Evolutionary conservation across 2,797 vertebrate genomes (phyloP).

Genomic region (Trichosurus vulpecula): DNA sequence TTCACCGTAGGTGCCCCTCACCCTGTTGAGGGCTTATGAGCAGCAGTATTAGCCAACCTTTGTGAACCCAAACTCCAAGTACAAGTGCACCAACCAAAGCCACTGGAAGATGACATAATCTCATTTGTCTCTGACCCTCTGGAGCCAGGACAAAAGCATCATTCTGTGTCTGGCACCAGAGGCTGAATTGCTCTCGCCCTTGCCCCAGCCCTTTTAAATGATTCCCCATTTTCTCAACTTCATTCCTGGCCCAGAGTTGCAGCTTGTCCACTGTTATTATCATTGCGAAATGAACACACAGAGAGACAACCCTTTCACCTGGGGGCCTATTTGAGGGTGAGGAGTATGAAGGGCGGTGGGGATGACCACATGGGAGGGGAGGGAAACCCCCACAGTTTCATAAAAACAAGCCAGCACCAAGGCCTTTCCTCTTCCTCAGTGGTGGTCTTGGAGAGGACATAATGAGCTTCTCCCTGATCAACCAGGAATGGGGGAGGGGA

Average conservation of each 20-base stretch:
- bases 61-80: neutral
- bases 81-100: neutral
- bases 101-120: neutral
- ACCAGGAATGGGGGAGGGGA: slow-evolving; percentile 60
- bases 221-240: accelerated
- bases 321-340: neutral
- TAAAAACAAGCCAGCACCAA: neutral
- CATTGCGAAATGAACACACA: neutral
- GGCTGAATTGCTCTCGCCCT: slow-evolving; percentile 18
- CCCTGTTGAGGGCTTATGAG: neutral
- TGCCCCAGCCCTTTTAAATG: neutral
- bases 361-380: neutral
- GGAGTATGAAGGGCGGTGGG: neutral
- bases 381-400: neutral
- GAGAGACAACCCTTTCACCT: neutral
- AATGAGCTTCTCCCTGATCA: slow-evolving; percentile 70
- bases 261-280: neutral
- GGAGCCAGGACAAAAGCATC: slow-evolving; percentile 22
- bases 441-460: neutral
- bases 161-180: neutral
- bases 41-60: neutral
- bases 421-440: neutral
- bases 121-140: slow-evolving; percentile 38
- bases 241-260: accelerated
- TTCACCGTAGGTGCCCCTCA: neutral